Base-by-base conservation (phyloP, 2,888 invertebrate genomes). In the Arge pagana region DNA sequence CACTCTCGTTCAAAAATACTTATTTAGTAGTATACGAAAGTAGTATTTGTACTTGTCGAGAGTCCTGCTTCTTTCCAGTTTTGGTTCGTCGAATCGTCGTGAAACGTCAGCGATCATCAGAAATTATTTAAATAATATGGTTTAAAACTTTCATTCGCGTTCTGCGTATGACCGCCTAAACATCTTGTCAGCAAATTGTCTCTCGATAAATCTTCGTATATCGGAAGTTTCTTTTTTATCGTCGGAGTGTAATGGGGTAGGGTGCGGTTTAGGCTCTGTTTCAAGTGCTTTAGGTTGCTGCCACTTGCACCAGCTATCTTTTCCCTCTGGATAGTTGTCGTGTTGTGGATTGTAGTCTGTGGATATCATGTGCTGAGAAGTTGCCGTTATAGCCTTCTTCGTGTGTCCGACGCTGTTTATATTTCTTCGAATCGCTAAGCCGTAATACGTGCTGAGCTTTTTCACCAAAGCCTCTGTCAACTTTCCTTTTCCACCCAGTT, bases 371-470 rank as follows among this genome's bases (percentile, higher is more conserved):
- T 65, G 65, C 11, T 57, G 15, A 30, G 50, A 52, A 8, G 60
- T 64, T 18, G 58, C 57, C 59, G 60, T 58, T 35, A 63, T 54
- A 16, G 53, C 60, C 31, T 54, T 58, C 39, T 60, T 61, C 63
- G 63, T 65, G 28, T 57, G 52, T 56, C 53, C 39, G 6, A 64
- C 56, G 26, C 49, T 59, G 30, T 61, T 41, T 0, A 53, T 10
- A 50, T 66, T 61, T 50, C 59, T 52, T 41, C 63, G 28, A 15
- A 67, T 65, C 4, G 63, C 63, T 42, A 63, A 52, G 11, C 61
- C 64, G 31, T 65, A 66, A 48, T 64, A 65, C 8, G 37, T 54
- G 5, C 53, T 58, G 11, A 64, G 26, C 40, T 66, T 64, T 57
- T 63, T 61, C 26, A 62, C 56, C 1, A 66, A 39, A 33, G 36